Evolutionary conservation across 2,888 invertebrate genomes (phyloP), one percentile per base, ranked within the genome.

Genomic region (Troglohyphantes excavatus): DNA sequence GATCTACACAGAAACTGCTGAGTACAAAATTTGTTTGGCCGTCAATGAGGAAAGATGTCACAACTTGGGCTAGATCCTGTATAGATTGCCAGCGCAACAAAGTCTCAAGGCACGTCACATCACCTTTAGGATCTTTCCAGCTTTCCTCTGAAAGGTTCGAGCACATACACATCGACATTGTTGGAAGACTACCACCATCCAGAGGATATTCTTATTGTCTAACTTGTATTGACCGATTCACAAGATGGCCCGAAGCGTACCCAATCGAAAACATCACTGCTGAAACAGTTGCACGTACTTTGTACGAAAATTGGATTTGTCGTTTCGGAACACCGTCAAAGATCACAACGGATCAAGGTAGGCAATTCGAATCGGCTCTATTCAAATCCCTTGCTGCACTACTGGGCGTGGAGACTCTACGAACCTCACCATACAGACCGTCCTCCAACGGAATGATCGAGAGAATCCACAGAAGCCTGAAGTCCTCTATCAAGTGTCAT

Each of bases 231-330:
- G 65, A 81, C 39, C 6, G 88, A 2, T 81, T 72, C 6, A 29
- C 81, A 11, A 23, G 81, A 29, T 81, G 75, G 72, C 43, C 73
- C 5, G 85, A 85, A 63, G 65, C 75, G 1, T 0, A 27, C 13
- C 85, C 76, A 5, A 63, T 73, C 17, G 7, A 5, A 9, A 33
- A 81, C 11, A 79, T 79, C 7, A 43, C 67, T 11, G 87, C 79
- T 23, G 59, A 59, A 19, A 65, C 75, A 3, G 67, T 84, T 1
- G 53, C 84, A 2, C 0, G 11, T 23, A 21, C 59, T 21, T n/a
- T 84, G 11, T 65, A 67, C 17, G 29, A 9, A 26, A 13, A 26
- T 9, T 84, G 75, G 33, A 53, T 84, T 7, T 19, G 46, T 6
- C 7, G 84, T 9, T 67, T 53, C 53, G 59, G 75, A 13, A n/a